These are phyloP conservation scores for Sinella curviseta DNA, from an alignment of 1,140 invertebrate species.

Conservation along the genomic window DNA sequence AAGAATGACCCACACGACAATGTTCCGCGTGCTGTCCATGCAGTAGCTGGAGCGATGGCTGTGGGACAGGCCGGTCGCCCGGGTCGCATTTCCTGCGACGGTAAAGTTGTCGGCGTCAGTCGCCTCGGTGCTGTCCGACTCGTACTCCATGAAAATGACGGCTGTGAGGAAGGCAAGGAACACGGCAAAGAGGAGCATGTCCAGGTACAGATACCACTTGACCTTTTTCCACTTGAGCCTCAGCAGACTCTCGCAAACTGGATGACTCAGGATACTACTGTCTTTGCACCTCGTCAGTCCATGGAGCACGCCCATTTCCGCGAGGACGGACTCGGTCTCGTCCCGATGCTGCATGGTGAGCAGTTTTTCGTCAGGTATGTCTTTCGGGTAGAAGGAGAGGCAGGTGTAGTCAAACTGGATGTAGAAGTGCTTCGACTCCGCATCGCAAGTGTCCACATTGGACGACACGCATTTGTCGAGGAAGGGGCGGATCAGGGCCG, in stretches of 20 bases:
- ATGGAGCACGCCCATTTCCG: conserved; percentile 49
- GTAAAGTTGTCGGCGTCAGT: conserved; percentile 25
- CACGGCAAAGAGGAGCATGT: conserved; percentile 50
- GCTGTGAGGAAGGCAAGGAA: conserved; percentile 50
- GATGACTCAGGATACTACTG: conserved; percentile 48
- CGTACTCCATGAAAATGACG: conserved; percentile 51
- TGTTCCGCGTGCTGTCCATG: conserved; percentile 49
- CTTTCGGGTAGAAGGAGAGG: conserved; percentile 48
- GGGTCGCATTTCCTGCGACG: background rate
- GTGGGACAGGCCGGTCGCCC: background rate
- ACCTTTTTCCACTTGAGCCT: conserved; percentile 51
- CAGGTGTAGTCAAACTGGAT: conserved; percentile 50
- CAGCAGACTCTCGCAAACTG: conserved; percentile 49
- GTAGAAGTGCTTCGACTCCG: conserved; percentile 49
- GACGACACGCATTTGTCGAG: conserved; percentile 49
- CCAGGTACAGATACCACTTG: conserved; percentile 50
- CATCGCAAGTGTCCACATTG: conserved; percentile 48
- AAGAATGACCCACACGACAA: conserved; percentile 46
- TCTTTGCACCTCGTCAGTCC: conserved; percentile 48
- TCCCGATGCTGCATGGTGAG: conserved; percentile 47
- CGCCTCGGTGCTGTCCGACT: conserved; percentile 42
- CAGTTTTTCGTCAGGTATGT: conserved; percentile 48
- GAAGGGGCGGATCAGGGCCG: conserved; percentile 45
- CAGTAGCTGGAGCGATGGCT: conserved; percentile 44
- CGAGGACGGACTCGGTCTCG: conserved; percentile 46